Evolutionary conservation across 2,888 invertebrate genomes (phyloP).

Genomic region (Buathra laborator): DNA sequence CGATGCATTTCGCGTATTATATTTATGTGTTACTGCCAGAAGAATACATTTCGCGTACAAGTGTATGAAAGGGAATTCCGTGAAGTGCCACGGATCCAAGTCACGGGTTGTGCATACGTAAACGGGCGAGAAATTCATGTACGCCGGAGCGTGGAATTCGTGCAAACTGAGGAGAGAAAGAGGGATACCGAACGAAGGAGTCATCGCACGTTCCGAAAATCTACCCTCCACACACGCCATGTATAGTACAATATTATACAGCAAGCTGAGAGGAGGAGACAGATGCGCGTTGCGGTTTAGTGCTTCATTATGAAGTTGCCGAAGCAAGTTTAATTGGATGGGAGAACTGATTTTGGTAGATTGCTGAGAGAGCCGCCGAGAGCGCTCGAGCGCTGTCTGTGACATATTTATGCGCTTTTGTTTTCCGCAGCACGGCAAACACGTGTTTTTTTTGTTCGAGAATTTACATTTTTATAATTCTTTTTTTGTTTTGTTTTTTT

Average conservation of each 20-base stretch:
- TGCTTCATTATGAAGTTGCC: constrained; percentile 43
- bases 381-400: background rate
- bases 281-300: background rate
- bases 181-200: too few species aligned
- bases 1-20: constrained; percentile 32
- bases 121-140: constrained; percentile 31
- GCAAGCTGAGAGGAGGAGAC: background rate
- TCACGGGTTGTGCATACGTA: constrained; percentile 13
- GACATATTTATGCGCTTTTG: constrained; percentile 30
- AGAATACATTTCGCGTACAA: background rate
- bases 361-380: background rate
- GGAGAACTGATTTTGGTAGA: background rate
- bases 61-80: background rate
- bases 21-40: constrained; percentile 4
- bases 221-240: background rate
- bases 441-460: too few species aligned
- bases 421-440: background rate
- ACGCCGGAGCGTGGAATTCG: background rate
- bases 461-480: background rate
- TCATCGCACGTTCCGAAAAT: background rate
- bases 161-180: background rate
- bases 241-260: background rate
- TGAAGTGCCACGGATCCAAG: background rate
- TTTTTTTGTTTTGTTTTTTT: background rate
- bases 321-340: constrained; percentile 38